Evolutionary conservation across 2,888 invertebrate genomes (phyloP).

Genomic region (Aspidapion aeneum): DNA sequence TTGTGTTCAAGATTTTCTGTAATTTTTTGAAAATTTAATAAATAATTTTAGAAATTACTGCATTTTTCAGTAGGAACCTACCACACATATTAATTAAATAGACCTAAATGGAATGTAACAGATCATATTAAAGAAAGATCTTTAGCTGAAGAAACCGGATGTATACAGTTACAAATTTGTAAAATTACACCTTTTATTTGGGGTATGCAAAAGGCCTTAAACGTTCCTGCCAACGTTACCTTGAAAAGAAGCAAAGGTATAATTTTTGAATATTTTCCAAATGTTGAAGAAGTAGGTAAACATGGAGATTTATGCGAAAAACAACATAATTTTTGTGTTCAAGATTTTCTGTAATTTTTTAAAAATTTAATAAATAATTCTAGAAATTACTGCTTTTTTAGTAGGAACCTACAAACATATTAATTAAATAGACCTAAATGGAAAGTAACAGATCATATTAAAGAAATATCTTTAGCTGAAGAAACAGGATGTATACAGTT

Average conservation of each 20-base stretch:
- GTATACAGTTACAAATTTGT: constrained; percentile 69
- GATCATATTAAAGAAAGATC: constrained; percentile 55
- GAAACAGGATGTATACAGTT: constrained; percentile 69
- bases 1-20: constrained; percentile 26
- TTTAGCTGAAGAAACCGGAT: constrained; percentile 60
- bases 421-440: no score
- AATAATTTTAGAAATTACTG: no score
- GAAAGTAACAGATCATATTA: constrained; percentile 58
- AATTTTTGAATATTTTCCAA: constrained; percentile 60
- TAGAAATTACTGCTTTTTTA: no score
- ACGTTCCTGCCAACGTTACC: constrained; percentile 37
- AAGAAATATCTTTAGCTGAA: constrained; percentile 52
- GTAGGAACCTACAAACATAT: no score
- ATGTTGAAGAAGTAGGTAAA: constrained; percentile 55
- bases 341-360: constrained; percentile 2
- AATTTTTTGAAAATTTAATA: not conserved
- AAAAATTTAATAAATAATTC: no score
- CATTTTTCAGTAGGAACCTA: constrained; percentile 56
- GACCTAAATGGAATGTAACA: constrained; percentile 59
- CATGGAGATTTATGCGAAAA: constrained; percentile 62
- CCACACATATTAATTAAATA: constrained; percentile 58
- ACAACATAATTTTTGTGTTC: constrained; percentile 48
- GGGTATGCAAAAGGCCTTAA: constrained; percentile 70
- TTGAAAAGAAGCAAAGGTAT: constrained; percentile 31
- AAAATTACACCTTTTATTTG: constrained; percentile 73